Conservation (phyloP, 2,888 invertebrate species). For the Diarsia dahlii region DNA sequence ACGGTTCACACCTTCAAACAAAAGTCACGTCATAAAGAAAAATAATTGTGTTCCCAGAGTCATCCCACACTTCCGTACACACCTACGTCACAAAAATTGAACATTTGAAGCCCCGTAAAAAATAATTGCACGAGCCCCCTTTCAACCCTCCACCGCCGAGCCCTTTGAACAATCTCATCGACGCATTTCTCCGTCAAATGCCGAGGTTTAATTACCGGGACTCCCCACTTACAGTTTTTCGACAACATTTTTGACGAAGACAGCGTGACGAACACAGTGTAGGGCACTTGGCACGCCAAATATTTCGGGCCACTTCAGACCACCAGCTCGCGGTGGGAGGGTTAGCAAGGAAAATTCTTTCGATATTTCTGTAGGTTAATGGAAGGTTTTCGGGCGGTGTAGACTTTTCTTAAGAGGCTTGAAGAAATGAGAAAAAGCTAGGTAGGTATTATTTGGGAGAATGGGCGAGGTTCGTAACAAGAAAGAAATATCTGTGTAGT, state of each 20-base stretch:
- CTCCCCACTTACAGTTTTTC: constrained; percentile 64
- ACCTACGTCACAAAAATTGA: constrained; percentile 44
- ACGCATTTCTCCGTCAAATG: constrained; percentile 64
- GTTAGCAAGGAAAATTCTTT: constrained; percentile 60
- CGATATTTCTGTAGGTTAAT: constrained; percentile 65
- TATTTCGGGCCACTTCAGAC: constrained; percentile 66
- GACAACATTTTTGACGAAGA: constrained; percentile 68
- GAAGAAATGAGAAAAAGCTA: constrained; percentile 53
- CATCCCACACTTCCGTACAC: constrained; percentile 35
- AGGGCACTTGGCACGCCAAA: constrained; percentile 66
- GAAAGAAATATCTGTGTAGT: constrained; percentile 39
- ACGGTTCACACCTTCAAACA: constrained; percentile 8
- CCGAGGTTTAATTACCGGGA: constrained; percentile 66
- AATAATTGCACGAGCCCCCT: constrained; percentile 54
- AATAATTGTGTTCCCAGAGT: constrained; percentile 39
- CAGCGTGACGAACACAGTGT: constrained; percentile 57
- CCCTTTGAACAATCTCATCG: constrained; percentile 62
- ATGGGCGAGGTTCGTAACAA: constrained; percentile 36
- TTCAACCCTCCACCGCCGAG: constrained; percentile 53
- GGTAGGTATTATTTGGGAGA: constrained; percentile 46
- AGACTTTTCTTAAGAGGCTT: constrained; percentile 48
- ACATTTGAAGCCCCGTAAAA: constrained; percentile 45
- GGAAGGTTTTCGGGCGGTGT: constrained; percentile 52
- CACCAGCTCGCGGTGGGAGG: constrained; percentile 59
- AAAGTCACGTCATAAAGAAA: constrained; percentile 29